Conservation (phyloP, 2,888 invertebrate species). For the Lomographa bimaculata region DNA sequence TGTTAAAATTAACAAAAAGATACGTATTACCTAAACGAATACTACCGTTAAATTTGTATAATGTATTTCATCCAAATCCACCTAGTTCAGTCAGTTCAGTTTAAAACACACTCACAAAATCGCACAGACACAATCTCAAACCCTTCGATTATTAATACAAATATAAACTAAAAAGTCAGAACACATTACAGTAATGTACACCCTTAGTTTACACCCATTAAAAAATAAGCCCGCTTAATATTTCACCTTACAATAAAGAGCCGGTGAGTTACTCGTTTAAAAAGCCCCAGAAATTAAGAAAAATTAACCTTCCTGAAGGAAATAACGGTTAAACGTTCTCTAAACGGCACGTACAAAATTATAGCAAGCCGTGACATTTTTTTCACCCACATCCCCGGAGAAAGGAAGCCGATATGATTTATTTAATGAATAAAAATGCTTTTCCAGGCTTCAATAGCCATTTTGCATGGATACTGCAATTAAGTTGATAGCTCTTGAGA, state of each 20-base stretch:
- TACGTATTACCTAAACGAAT: no score
- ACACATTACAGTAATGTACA: no score
- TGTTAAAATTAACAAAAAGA: no score
- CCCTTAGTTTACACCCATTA: no score
- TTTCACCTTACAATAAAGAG: conserved; percentile 28
- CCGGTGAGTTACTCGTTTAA: conserved; percentile 41
- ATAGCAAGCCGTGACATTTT: conserved; percentile 78
- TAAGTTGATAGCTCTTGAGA: conserved; percentile 68
- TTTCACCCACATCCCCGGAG: conserved; percentile 65
- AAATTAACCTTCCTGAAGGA: conserved; percentile 72
- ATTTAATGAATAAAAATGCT: conserved; percentile 83
- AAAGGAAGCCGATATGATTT: conserved; percentile 70
- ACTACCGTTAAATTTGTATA: no score
- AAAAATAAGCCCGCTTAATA: conserved; percentile 5
- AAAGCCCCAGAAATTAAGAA: conserved; percentile 75
- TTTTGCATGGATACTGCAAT: conserved; percentile 72
- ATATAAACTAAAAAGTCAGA: no score
- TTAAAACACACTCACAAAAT: no score
- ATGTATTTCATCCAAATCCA: no score
- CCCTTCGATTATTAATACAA: no score
- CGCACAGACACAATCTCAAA: no score
- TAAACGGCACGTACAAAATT: conserved; percentile 78
- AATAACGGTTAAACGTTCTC: conserved; percentile 61
- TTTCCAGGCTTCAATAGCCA: conserved; percentile 47
- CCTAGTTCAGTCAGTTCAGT: no score